Conservation (phyloP, 2,797 vertebrate genomes). For the Sebastes diploproa region DNA sequence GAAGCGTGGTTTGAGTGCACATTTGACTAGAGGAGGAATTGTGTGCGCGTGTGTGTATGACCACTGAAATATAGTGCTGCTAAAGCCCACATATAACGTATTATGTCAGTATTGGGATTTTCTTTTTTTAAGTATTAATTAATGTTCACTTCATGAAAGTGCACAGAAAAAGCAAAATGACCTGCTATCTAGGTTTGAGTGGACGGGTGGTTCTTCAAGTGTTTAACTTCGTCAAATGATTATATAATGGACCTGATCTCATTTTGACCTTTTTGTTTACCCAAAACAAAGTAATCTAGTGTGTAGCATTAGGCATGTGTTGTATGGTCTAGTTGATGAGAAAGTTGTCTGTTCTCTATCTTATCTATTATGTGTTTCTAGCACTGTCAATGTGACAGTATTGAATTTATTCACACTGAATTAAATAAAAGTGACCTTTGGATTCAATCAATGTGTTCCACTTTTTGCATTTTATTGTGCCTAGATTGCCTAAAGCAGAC, state of each 20-base stretch:
- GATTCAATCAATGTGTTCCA: conserved; percentile 25
- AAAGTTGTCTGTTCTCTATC: conserved; percentile 25
- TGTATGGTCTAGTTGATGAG: conserved; percentile 36
- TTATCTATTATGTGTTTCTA: conserved; percentile 32
- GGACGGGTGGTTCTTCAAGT: not conserved
- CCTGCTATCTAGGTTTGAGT: conserved; percentile 14
- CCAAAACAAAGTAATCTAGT: conserved; percentile 28
- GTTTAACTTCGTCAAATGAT: conserved; percentile 14
- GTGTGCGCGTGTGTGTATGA: not conserved
- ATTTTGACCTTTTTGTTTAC: conserved; percentile 30
- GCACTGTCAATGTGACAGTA: conserved; percentile 46
- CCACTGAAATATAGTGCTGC: conserved; percentile 69
- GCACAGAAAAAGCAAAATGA: conserved; percentile 20
- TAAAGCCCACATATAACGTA: conserved; percentile 53
- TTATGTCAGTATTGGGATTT: conserved; percentile 64
- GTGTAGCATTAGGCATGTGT: conserved; percentile 18
- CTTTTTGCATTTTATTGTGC: not conserved
- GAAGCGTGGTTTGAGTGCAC: conserved; percentile 6
- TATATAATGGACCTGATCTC: conserved; percentile 25
- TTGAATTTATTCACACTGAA: conserved; percentile 67
- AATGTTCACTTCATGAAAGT: conserved; percentile 31
- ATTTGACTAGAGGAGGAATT: conserved; percentile 4
- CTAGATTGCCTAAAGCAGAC: not conserved
- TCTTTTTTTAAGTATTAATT: conserved; percentile 50
- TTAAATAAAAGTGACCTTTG: conserved; percentile 83